phyloP scores from a whole-genome alignment of 2,113 vertebrate genomes.

The Eleginops maclovinus region DNA sequence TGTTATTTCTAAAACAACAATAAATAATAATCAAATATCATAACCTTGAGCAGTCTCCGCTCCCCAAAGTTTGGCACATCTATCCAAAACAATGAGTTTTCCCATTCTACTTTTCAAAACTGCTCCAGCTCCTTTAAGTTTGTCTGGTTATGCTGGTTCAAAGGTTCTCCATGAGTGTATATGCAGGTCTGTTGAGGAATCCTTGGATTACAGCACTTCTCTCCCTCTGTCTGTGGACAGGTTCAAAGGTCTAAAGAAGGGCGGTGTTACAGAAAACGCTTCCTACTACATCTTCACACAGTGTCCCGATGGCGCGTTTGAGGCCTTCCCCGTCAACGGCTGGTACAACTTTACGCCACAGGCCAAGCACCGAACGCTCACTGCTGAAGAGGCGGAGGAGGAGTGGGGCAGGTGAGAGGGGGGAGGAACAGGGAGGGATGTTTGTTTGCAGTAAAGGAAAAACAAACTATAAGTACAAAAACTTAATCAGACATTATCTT shows the following conservation, averaged over 20 bases:
- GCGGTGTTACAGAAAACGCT: slow-evolving; percentile 91
- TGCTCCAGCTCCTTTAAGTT: too few relatives aligned
- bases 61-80: too few relatives aligned
- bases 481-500: neutral
- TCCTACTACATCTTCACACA: slow-evolving; percentile 95
- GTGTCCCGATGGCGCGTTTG: slow-evolving; percentile 92
- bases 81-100: too few relatives aligned
- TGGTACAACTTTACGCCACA: slow-evolving; percentile 94
- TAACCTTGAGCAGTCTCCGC: too few relatives aligned
- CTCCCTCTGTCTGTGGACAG: slow-evolving; percentile 69
- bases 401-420: slow-evolving; percentile 92
- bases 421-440: neutral
- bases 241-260: slow-evolving; percentile 93
- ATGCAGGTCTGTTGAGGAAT: neutral
- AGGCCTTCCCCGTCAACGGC: slow-evolving; percentile 92
- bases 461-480: neutral
- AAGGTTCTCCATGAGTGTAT: neutral
- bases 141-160: neutral
- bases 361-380: slow-evolving; percentile 92
- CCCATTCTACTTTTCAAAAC: too few relatives aligned
- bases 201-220: neutral
- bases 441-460: neutral
- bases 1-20: too few relatives aligned
- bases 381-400: slow-evolving; percentile 93
- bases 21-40: too few relatives aligned